phyloP scores from a whole-genome alignment of 2,888 invertebrate genomes.

The Melieria crassipennis region DNA sequence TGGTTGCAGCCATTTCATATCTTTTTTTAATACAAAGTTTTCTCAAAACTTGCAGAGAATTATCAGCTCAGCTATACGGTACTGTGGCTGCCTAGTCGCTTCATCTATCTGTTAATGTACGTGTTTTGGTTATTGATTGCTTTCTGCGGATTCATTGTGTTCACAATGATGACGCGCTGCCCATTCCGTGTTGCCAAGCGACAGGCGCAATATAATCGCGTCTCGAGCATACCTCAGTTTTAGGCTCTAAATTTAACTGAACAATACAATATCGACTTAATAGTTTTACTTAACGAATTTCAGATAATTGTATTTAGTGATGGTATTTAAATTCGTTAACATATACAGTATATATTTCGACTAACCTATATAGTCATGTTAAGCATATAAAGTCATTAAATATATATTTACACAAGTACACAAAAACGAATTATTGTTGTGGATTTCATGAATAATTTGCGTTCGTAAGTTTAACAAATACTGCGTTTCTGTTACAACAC shows the following conservation, averaged over 20 bases:
- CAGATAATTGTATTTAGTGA: slow-evolving; percentile 16
- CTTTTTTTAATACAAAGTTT: background rate
- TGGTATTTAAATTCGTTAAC: background rate
- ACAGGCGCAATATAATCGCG: slow-evolving; percentile 54
- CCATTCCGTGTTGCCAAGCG: slow-evolving; percentile 62
- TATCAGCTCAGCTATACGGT: slow-evolving; percentile 61
- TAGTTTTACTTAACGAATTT: no score
- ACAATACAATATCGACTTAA: no score
- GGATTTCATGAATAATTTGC: no score
- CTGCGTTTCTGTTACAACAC: no score
- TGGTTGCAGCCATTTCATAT: background rate
- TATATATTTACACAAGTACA: no score
- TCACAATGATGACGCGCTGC: slow-evolving; percentile 63
- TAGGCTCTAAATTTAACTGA: slow-evolving; percentile 41
- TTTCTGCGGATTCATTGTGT: slow-evolving; percentile 53
- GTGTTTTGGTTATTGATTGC: slow-evolving; percentile 59
- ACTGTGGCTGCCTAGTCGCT: slow-evolving; percentile 62
- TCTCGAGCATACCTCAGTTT: slow-evolving; percentile 61
- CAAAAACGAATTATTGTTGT: no score
- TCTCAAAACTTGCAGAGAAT: slow-evolving; percentile 52
- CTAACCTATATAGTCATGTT: no score
- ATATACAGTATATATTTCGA: no score
- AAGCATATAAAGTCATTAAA: no score
- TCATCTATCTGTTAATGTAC: slow-evolving; percentile 57
- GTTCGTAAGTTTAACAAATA: no score